phyloP scores from a whole-genome alignment of 2,797 vertebrate species.

The Megaceryle alcyon region DNA sequence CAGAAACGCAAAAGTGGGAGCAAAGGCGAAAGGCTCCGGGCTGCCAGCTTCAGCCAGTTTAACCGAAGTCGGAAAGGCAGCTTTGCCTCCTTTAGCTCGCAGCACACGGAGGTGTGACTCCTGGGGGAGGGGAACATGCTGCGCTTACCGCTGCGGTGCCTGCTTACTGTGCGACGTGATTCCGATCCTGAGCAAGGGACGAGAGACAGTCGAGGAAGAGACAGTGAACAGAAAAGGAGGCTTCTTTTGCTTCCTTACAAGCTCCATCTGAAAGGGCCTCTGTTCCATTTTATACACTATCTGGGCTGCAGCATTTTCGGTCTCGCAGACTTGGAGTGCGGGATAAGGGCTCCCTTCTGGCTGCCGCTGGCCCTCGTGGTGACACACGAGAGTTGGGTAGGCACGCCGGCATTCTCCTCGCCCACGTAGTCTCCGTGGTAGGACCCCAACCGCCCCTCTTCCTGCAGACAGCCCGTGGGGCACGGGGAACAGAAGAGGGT shows the following conservation, averaged over 20 bases:
- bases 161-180: background rate
- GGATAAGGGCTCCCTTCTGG: background rate
- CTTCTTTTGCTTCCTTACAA: background rate
- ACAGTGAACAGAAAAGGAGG: background rate
- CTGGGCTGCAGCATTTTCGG: background rate
- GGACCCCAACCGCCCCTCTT: background rate
- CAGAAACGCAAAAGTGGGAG: background rate
- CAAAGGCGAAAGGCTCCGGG: conserved; percentile 71
- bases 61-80: conserved; percentile 75
- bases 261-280: background rate
- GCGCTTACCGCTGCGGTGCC: background rate
- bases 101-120: conserved; percentile 91
- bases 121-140: background rate
- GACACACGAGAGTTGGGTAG: background rate
- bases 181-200: background rate
- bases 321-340: background rate
- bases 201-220: background rate
- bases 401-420: background rate
- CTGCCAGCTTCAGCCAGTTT: conserved; percentile 86
- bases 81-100: conserved; percentile 78
- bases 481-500: fast-evolving
- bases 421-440: fast-evolving
- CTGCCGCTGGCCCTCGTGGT: background rate
- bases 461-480: background rate
- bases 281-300: background rate